These are phyloP conservation scores for Lepidurus packardi DNA, from an alignment of 1,140 invertebrate genomes.

Conservation along the genomic window DNA sequence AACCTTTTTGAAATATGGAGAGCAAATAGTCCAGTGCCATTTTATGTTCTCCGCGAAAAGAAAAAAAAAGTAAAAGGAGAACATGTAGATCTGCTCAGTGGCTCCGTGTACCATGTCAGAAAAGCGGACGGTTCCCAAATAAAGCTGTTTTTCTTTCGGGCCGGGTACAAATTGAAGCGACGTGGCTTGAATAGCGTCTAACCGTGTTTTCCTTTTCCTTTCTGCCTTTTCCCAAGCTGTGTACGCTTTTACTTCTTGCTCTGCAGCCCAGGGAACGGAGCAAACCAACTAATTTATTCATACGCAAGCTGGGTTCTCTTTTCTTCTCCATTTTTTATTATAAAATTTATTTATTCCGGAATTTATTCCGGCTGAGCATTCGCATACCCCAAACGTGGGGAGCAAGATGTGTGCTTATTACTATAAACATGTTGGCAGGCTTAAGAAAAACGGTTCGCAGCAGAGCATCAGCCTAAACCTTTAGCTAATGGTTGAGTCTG, in stretches of 20 bases:
- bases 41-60: neutral
- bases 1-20: neutral
- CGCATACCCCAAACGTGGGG: neutral
- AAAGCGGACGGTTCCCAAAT: slow-evolving; percentile 3
- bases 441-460: neutral
- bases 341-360: no score
- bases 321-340: neutral
- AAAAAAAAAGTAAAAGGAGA: neutral
- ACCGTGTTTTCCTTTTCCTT: neutral
- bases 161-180: slow-evolving; percentile 1
- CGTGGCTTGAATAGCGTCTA: neutral
- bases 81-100: slow-evolving; percentile 5
- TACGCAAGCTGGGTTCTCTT: neutral
- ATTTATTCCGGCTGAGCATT: neutral
- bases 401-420: neutral
- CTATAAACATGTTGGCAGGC: neutral
- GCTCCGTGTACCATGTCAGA: neutral
- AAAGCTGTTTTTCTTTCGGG: neutral
- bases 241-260: neutral
- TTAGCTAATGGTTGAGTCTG: no score
- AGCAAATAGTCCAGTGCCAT: no score
- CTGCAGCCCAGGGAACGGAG: neutral
- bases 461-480: no score
- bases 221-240: neutral
- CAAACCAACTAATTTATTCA: slow-evolving; percentile 12